A percentile compares a stretch with the other conserved stretches of the same genome.
Conservation (phyloP, 2,113 vertebrate genomes). For the Chionomys nivalis region DNA sequence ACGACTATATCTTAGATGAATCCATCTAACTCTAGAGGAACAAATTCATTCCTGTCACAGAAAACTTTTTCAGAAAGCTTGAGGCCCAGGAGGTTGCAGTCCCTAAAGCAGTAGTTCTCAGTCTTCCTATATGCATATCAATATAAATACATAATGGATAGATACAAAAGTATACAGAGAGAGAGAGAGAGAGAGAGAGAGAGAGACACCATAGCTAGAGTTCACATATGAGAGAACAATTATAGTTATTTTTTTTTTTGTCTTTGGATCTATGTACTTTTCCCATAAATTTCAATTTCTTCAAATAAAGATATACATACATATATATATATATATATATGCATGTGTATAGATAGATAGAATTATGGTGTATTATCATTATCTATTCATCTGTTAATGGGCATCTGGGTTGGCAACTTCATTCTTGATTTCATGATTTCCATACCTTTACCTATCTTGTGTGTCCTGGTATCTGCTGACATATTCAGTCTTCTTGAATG, state of each 20-base stretch:
- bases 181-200: neutral
- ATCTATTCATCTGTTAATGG: neutral
- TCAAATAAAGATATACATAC: neutral
- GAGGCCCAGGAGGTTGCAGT: neutral
- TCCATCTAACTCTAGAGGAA: neutral
- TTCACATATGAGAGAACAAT: neutral
- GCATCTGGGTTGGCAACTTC: no score
- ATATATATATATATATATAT: fast-evolving
- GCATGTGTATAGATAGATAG: neutral
- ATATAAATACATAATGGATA: neutral
- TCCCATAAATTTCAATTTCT: neutral
- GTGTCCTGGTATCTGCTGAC: neutral
- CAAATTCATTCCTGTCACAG: neutral
- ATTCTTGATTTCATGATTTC: neutral
- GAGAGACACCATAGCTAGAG: neutral
- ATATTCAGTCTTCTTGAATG: neutral
- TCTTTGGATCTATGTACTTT: neutral
- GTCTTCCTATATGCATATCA: neutral
- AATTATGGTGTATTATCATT: neutral
- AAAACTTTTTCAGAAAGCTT: no score
- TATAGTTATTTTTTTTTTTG: neutral
- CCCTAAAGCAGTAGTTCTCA: neutral
- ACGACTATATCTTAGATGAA: neutral
- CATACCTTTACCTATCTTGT: neutral
- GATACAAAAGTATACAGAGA: neutral